These are phyloP conservation scores for Ibidorhyncha struthersii DNA, from an alignment of 2,113 vertebrate species.

Conservation along the genomic window DNA sequence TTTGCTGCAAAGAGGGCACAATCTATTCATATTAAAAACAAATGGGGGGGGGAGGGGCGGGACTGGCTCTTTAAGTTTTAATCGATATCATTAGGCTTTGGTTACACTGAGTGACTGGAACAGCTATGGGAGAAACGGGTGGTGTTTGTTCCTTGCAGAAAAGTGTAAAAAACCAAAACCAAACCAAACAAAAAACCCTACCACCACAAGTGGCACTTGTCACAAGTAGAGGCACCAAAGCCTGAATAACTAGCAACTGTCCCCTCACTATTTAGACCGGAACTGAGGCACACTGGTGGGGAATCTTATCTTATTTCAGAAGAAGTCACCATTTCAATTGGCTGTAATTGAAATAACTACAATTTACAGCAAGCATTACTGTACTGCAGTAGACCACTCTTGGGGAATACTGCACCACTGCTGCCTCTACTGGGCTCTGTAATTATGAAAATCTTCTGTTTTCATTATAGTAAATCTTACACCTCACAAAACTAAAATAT, in stretches of 20 bases:
- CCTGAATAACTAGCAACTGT: not conserved
- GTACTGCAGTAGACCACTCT: not conserved
- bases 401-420: not conserved
- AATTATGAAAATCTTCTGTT: not conserved
- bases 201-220: not conserved
- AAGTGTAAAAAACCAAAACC: not conserved
- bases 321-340: not conserved
- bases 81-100: not conserved
- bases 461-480: conserved; percentile 30
- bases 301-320: not conserved
- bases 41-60: not conserved
- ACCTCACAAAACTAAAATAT: conserved; percentile 43
- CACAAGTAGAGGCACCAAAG: conserved; percentile 7
- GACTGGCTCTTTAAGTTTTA: not conserved
- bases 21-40: not conserved
- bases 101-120: not conserved
- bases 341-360: not conserved
- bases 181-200: not conserved
- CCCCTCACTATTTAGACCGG: not conserved
- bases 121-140: not conserved
- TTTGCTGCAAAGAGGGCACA: not conserved
- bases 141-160: not conserved
- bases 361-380: not conserved
- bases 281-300: conserved; percentile 2
- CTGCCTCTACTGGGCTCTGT: not conserved